phyloP scores from a whole-genome alignment of 2,113 vertebrate species.

The Pungitius pungitius region DNA sequence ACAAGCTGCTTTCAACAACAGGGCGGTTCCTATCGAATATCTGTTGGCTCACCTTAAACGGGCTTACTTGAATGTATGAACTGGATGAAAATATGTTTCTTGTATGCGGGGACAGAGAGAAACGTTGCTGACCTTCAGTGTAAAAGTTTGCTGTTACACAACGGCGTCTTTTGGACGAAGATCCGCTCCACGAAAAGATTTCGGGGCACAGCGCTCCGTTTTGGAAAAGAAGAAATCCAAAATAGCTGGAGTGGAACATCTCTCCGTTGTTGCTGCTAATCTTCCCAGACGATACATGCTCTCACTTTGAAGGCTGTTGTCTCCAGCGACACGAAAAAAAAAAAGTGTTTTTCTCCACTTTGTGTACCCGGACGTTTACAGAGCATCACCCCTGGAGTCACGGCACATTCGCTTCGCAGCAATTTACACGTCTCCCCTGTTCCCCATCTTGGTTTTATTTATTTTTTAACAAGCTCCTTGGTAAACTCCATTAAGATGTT shows the following conservation, averaged over 20 bases:
- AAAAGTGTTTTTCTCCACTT: constrained; percentile 28
- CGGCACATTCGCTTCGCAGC: constrained; percentile 32
- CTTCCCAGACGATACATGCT: constrained; percentile 13
- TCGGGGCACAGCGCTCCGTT: constrained; percentile 13
- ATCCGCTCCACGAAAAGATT: constrained; percentile 15
- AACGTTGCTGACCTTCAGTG: not conserved
- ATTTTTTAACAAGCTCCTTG: constrained; percentile 13
- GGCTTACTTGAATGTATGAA: not conserved
- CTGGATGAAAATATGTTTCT: not conserved
- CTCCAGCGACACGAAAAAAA: constrained; percentile 40
- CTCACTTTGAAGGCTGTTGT: constrained; percentile 2
- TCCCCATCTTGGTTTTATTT: constrained; percentile 14
- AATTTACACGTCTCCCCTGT: constrained; percentile 39
- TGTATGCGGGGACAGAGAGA: not conserved
- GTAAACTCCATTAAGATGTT: constrained; percentile 36
- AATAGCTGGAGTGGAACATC: constrained; percentile 24
- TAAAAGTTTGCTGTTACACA: not conserved
- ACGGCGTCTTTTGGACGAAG: too few relatives aligned
- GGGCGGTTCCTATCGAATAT: constrained; percentile 17
- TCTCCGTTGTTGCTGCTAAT: constrained; percentile 16
- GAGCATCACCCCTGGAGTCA: constrained; percentile 39
- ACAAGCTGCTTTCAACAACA: constrained; percentile 30
- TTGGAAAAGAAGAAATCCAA: constrained; percentile 17
- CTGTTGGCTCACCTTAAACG: constrained; percentile 21
- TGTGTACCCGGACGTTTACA: constrained; percentile 40